A percentile compares a stretch with the other conserved stretches of the same genome.
Evolutionary conservation across 64 coral and sea anemone genomes (phyloP).

Genomic region (Montipora efflorescens): DNA sequence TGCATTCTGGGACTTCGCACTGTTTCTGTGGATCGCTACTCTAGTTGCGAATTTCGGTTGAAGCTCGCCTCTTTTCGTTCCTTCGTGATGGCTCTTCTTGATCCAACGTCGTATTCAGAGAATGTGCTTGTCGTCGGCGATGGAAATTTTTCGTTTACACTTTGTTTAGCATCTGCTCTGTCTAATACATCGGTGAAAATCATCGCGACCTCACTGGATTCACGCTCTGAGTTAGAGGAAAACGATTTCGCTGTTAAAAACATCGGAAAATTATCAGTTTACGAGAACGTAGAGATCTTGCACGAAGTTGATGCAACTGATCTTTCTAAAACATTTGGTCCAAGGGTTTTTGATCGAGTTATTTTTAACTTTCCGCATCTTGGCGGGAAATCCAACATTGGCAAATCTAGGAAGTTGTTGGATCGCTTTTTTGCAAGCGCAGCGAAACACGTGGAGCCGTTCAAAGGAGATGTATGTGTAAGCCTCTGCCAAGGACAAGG

Average conservation of each 20-base stretch:
- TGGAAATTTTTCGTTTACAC: slow-evolving; percentile 97
- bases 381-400: slow-evolving; percentile 96
- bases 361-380: slow-evolving; percentile 98
- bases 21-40: too few relatives aligned
- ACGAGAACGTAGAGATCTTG: slow-evolving; percentile 66
- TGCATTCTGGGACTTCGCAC: too few relatives aligned
- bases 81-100: slow-evolving; percentile 63
- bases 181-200: slow-evolving; percentile 49
- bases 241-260: slow-evolving; percentile 84
- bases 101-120: slow-evolving; percentile 51
- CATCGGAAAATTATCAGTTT: slow-evolving; percentile 51
- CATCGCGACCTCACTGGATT: slow-evolving; percentile 87
- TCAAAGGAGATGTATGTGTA: slow-evolving; percentile 83
- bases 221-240: slow-evolving; percentile 36
- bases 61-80: neutral
- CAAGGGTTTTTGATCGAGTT: slow-evolving; percentile 74
- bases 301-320: slow-evolving; percentile 91
- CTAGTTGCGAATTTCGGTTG: neutral
- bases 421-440: slow-evolving; percentile 89
- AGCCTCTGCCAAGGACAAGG: slow-evolving; percentile 97
- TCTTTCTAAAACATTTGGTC: slow-evolving; percentile 60
- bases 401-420: slow-evolving; percentile 84
- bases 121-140: slow-evolving; percentile 88
- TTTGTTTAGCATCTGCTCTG: slow-evolving; percentile 69
- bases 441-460: slow-evolving; percentile 40